Conservation (phyloP, 2,888 invertebrate genomes). For the Phyto melanocephala region DNA sequence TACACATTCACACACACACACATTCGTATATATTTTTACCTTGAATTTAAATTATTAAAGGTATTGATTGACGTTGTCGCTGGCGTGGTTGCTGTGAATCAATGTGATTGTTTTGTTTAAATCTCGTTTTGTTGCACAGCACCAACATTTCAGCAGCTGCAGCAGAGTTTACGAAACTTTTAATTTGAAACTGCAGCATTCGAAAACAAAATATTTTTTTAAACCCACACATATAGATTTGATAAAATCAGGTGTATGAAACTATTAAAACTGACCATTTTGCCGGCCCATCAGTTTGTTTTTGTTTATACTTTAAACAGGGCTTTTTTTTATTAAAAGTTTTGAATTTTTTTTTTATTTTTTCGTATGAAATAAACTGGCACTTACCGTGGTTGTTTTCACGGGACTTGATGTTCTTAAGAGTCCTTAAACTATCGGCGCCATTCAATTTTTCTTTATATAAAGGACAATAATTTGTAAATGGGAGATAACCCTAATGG, state of each 20-base stretch:
- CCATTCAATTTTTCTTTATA: no score
- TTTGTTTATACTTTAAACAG: neutral
- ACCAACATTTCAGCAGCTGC: neutral
- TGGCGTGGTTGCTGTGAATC: neutral
- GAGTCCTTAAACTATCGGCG: no score
- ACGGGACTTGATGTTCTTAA: no score
- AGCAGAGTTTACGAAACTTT: constrained; percentile 10
- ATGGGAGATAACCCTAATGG: no score
- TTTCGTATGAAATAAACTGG: no score
- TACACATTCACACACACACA: neutral
- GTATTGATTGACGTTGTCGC: neutral
- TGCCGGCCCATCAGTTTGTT: neutral
- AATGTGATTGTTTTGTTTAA: constrained; percentile 9
- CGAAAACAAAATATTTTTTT: neutral
- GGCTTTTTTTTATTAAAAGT: no score
- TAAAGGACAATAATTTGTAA: no score
- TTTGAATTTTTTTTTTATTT: no score
- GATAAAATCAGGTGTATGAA: constrained; percentile 20
- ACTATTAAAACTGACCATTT: neutral
- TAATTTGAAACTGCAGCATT: constrained; percentile 13
- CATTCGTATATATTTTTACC: neutral
- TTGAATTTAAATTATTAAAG: constrained; percentile 3
- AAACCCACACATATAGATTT: neutral
- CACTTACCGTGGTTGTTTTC: no score
- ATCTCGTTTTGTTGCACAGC: neutral